phyloP scores from a whole-genome alignment of 2,888 invertebrate genomes.

The Elmis aenea region DNA sequence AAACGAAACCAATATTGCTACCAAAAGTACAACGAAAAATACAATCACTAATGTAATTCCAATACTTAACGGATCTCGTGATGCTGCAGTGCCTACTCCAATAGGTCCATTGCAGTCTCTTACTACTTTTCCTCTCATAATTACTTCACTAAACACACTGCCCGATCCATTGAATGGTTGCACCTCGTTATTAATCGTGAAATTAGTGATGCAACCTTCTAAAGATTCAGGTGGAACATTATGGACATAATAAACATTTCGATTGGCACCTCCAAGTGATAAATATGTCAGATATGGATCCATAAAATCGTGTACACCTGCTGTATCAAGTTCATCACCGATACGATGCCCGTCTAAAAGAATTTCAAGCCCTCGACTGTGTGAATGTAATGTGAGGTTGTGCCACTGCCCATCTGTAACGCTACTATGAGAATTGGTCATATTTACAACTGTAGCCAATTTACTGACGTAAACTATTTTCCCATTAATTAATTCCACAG shows the following conservation, averaged over 20 bases:
- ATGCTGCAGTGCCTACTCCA: constrained; percentile 70
- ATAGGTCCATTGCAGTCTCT: constrained; percentile 71
- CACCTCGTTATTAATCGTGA: constrained; percentile 82
- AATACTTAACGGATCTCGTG: constrained; percentile 83
- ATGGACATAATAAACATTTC: constrained; percentile 55
- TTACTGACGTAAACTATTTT: constrained; percentile 76
- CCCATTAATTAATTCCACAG: constrained; percentile 72
- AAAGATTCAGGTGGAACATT: constrained; percentile 60
- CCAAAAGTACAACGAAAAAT: constrained; percentile 84
- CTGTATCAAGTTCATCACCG: constrained; percentile 82
- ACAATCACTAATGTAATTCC: constrained; percentile 91
- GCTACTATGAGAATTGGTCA: constrained; percentile 63
- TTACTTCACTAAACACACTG: constrained; percentile 68
- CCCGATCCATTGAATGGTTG: constrained; percentile 88
- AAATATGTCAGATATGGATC: constrained; percentile 83
- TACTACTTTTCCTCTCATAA: constrained; percentile 66
- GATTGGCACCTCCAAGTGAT: constrained; percentile 71
- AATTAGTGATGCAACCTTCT: constrained; percentile 85
- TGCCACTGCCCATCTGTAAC: constrained; percentile 87
- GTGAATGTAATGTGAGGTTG: constrained; percentile 71
- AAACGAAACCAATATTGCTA: constrained; percentile 86
- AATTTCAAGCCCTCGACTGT: constrained; percentile 65
- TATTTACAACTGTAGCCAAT: constrained; percentile 73
- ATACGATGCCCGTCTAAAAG: constrained; percentile 65
- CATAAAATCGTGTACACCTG: constrained; percentile 84